Evolutionary conservation across 2,888 invertebrate genomes (phyloP).

Genomic region (Leucophenga maculata): DNA sequence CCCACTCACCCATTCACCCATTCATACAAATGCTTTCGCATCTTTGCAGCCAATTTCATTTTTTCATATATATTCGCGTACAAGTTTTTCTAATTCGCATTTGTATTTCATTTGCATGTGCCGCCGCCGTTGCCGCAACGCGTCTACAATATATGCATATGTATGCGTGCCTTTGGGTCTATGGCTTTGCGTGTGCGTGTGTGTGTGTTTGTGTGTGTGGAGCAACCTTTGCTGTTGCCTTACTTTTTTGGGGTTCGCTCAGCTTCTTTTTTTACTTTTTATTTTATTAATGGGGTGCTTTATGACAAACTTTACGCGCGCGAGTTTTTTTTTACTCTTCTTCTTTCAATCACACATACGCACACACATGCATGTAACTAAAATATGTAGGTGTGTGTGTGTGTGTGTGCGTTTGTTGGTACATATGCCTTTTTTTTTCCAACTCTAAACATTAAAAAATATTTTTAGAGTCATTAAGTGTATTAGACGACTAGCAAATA

Average conservation of each 20-base stretch:
- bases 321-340: conserved; percentile 35
- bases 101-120: conserved; percentile 56
- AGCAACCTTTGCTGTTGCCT: not conserved
- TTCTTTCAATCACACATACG: too few species aligned
- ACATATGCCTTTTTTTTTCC: conserved; percentile 27
- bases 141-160: not conserved
- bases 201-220: not conserved
- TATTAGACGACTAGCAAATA: too few species aligned
- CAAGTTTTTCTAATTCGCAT: conserved; percentile 64
- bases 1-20: too few species aligned
- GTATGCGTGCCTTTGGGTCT: not conserved
- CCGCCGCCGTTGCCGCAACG: not conserved
- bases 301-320: conserved; percentile 66
- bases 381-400: not conserved
- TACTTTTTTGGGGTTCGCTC: not conserved
- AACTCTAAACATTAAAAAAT: conserved; percentile 49
- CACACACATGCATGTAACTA: not conserved
- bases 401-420: not conserved
- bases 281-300: conserved; percentile 64
- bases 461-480: too few species aligned
- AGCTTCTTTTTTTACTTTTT: conserved; percentile 43
- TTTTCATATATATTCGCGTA: too few species aligned
- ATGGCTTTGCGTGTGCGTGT: not conserved
- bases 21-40: too few species aligned
- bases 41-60: conserved; percentile 46